Evolutionary conservation across 2,888 invertebrate species (phyloP), one percentile per base, ranked within the genome.

Genomic region (Platerodrilus igneus): DNA sequence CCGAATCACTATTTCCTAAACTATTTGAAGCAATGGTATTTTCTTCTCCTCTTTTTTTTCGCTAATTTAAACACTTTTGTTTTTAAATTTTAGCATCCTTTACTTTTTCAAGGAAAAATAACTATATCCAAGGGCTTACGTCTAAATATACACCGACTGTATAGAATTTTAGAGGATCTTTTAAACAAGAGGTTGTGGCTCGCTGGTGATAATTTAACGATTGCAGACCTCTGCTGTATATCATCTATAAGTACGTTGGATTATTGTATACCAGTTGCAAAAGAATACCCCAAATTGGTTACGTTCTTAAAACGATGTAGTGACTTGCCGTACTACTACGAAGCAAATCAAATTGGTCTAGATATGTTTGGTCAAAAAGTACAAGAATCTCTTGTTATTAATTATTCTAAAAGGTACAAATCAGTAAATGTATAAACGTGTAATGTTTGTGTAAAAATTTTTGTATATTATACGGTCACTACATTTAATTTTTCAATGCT

Each of bases 11-110:
- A 1, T 76, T 72, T 47, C 64, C 69, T 38, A 59, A 66, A 18
- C 55, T 71, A 17, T 69, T 65, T 20, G 67, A 66, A 28, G 67
- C 67, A 37, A 64, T 68, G 28, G 77, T 77, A 59, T 70, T 69
- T 64, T 44, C 44, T 20, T 22, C 13, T 31, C 21, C 20, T 16
- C 3, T 2, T 11, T 17, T 7, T 10, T 37, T 37, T 18, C n/a
- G n/a, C n/a, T n/a, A n/a, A n/a, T n/a, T 1, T n/a, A 15, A 11
- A 30, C 11, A 29, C 10, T 3, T 13, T 15, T 8, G 9, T 7
- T 18, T 1, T 6, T 22, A n/a, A 15, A 13, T 52, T 55, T 28
- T 36, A 60, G 60, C 27, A 41, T 1, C 57, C 55, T 2, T 21
- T 59, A 9, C 7, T 44, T 5, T 60, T 66, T 17, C 53, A 59